A percentile compares a stretch with the other conserved stretches of the same genome.
Conservation (phyloP, 2,113 vertebrate species). For the Phylloscopus trochilus region DNA sequence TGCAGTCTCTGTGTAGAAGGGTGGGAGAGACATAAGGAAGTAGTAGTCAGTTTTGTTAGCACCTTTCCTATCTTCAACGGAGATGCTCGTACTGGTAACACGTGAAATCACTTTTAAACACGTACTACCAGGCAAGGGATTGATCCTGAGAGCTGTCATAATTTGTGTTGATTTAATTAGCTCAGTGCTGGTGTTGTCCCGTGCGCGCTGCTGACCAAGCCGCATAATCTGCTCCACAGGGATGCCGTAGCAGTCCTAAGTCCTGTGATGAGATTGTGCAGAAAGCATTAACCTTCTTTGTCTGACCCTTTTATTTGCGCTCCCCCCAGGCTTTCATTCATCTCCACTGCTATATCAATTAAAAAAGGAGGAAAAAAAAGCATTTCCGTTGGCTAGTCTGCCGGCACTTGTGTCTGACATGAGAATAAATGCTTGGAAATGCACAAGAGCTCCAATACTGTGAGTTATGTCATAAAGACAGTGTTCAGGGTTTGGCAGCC, state of each 20-base stretch:
- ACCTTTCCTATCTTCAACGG: not conserved
- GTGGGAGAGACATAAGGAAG: not conserved
- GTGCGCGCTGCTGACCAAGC: slow-evolving; percentile 28
- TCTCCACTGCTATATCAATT: slow-evolving; percentile 33
- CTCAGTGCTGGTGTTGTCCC: slow-evolving; percentile 53
- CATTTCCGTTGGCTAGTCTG: not conserved
- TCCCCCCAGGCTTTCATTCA: slow-evolving; percentile 39
- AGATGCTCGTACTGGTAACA: not conserved
- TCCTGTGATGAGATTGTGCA: slow-evolving; percentile 41
- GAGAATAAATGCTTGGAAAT: slow-evolving; percentile 6
- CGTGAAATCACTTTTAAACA: not conserved
- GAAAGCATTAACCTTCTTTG: slow-evolving; percentile 63
- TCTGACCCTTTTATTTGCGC: slow-evolving; percentile 43
- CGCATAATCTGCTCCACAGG: not conserved
- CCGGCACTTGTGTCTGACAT: not conserved
- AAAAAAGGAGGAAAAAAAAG: not conserved
- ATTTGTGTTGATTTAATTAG: slow-evolving; percentile 73
- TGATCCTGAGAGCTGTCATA: slow-evolving; percentile 51
- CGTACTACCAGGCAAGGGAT: not conserved
- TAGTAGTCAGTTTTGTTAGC: not conserved
- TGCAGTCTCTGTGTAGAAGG: not conserved
- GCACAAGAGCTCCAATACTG: not conserved
- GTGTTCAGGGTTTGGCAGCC: slow-evolving; percentile 5
- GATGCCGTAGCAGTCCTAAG: not conserved
- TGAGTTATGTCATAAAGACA: not conserved